These are phyloP conservation scores for Aphaenogaster ashmeadi DNA, from an alignment of 1,140 invertebrate species.

Conservation along the genomic window DNA sequence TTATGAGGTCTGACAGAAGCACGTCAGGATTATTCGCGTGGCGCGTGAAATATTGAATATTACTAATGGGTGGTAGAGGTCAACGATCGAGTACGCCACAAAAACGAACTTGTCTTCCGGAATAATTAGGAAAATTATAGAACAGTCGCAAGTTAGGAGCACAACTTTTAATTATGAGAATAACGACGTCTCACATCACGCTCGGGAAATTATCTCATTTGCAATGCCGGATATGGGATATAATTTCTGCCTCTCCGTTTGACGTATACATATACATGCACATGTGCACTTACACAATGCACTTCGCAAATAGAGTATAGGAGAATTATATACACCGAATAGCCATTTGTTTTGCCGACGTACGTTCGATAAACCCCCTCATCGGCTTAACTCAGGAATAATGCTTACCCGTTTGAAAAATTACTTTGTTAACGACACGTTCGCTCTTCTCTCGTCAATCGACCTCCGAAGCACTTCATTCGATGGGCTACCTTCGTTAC, in stretches of 20 bases:
- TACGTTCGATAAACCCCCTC: slow-evolving; percentile 38
- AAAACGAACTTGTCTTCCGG: slow-evolving; percentile 13
- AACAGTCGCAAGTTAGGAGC: background rate
- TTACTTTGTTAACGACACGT: slow-evolving; percentile 65
- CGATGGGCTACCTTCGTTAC: slow-evolving; percentile 52
- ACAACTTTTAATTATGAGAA: slow-evolving; percentile 64
- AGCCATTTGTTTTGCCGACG: slow-evolving; percentile 40
- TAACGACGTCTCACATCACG: slow-evolving; percentile 35
- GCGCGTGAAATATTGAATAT: slow-evolving; percentile 19
- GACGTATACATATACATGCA: too few species aligned
- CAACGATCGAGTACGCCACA: background rate
- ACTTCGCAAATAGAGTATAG: background rate
- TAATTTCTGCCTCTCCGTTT: slow-evolving; percentile 42
- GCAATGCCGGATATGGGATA: slow-evolving; percentile 15
- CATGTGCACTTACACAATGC: too few species aligned
- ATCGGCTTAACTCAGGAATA: slow-evolving; percentile 49
- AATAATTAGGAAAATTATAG: slow-evolving; percentile 57
- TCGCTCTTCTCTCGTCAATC: slow-evolving; percentile 23
- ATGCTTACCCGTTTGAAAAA: slow-evolving; percentile 63
- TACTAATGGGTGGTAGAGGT: slow-evolving; percentile 15
- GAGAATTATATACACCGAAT: slow-evolving; percentile 25
- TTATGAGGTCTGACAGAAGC: slow-evolving; percentile 18
- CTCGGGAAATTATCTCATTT: slow-evolving; percentile 56
- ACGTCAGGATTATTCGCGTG: slow-evolving; percentile 4
- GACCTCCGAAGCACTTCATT: slow-evolving; percentile 45